Evolutionary conservation across 1,140 invertebrate species (phyloP), one percentile per base, ranked within the genome.

Genomic region (Drosophila repletoides): DNA sequence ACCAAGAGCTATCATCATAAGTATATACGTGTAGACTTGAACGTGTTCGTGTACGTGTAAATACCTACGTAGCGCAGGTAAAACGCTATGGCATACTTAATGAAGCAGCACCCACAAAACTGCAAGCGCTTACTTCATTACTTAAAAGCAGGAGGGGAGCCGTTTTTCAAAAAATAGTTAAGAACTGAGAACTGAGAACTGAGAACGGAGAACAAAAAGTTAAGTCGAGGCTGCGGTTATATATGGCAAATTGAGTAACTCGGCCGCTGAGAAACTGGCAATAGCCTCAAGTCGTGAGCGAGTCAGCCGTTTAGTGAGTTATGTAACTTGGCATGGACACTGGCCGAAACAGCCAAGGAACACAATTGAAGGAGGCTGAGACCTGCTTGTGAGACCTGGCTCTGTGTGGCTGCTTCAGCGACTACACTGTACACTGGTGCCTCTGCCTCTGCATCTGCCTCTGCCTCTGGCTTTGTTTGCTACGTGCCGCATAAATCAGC

Each of bases 211-310:
- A 15, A 45, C 43, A 48, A 46, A 49, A 56, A 59, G 58, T 41
- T 71, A 29, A 36, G 40, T 10, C 17, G 67, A 40, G 14, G 38
- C 36, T 48, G 59, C 41, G 22, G 71, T 83, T 83, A 72, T 83
- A 79, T 83, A 86, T 83, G 79, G 79, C 79, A 86, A 79, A 79
- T 83, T 83, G 80, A 83, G 79, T 76, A 86, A 83, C 68, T 81
- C 52, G 76, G 65, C 76, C 76, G 76, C 75, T 65, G 74, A 77
- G 74, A 76, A 76, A 76, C 74, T 69, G 73, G 80, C 52, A 77
- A 84, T 84, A 71, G 79, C 77, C 77, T 58, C 60, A 71, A 76
- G 79, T 84, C 67, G 70, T 76, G 48, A 59, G 67, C 72, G 59
- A 58, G 24, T 38, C 64, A 61, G 53, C 17, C 63, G 63, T 38